Percentiles rank a stretch among this genome's conserved stretches.
These are phyloP conservation scores for Puntigrus tetrazona DNA, from an alignment of 2,113 vertebrate species.

Conservation along the genomic window DNA sequence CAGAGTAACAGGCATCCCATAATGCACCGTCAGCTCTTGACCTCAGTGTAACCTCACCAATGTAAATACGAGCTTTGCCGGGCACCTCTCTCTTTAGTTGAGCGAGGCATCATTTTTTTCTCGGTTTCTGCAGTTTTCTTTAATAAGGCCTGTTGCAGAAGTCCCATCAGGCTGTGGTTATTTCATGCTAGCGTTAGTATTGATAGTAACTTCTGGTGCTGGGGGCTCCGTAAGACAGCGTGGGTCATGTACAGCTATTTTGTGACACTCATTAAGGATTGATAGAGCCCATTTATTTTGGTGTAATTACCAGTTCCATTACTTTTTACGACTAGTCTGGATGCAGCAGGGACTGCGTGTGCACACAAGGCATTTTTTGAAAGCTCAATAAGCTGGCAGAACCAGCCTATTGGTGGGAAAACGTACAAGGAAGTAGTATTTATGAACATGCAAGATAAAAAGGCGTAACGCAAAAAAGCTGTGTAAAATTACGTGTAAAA, in stretches of 20 bases:
- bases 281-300: conserved; percentile 39
- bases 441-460: no score
- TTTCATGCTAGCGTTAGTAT: conserved; percentile 78
- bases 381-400: neutral
- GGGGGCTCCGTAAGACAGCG: conserved; percentile 62
- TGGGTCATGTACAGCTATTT: conserved; percentile 19
- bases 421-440: neutral
- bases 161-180: conserved; percentile 72
- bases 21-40: neutral
- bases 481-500: neutral
- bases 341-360: conserved; percentile 27
- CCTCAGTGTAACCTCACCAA: conserved; percentile 3
- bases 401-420: neutral
- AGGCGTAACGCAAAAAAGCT: no score
- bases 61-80: neutral
- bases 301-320: conserved; percentile 50
- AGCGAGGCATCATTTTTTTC: conserved; percentile 55
- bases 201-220: conserved; percentile 74
- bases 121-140: conserved; percentile 66
- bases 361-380: conserved; percentile 30
- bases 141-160: conserved; percentile 74
- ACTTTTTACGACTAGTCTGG: conserved; percentile 30
- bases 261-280: conserved; percentile 46
- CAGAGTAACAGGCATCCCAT: neutral
- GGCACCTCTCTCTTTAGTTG: conserved; percentile 45